These are phyloP conservation scores for Platycnemis pennipes DNA, from an alignment of 2,888 invertebrate species.

Conservation along the genomic window DNA sequence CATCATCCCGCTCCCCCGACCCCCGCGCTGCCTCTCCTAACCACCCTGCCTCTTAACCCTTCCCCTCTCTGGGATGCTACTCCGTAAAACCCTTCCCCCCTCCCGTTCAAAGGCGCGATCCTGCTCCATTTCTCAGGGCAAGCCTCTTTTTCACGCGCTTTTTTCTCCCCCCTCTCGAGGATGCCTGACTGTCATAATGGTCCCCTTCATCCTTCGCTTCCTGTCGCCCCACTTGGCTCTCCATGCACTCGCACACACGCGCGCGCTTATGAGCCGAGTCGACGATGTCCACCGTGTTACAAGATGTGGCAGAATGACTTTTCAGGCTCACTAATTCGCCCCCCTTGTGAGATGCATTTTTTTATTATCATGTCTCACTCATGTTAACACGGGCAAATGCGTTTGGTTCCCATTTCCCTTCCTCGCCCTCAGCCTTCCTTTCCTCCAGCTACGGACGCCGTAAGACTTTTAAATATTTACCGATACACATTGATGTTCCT, in stretches of 20 bases:
- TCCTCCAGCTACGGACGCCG: neutral
- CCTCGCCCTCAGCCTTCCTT: neutral
- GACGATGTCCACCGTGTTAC: neutral
- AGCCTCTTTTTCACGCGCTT: neutral
- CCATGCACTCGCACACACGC: neutral
- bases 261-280: neutral
- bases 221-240: neutral
- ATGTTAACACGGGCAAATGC: neutral
- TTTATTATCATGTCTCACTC: neutral
- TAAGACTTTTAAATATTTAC: neutral
- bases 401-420: neutral
- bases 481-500: neutral
- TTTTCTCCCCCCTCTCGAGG: neutral
- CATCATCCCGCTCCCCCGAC: neutral
- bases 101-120: constrained; percentile 17
- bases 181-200: constrained; percentile 18
- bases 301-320: neutral
- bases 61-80: neutral
- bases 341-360: neutral
- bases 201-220: constrained; percentile 10
- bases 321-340: neutral
- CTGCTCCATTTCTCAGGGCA: constrained; percentile 46
- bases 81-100: neutral
- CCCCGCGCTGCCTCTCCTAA: neutral
- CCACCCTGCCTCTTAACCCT: constrained; percentile 23